Percentiles rank a stretch among this genome's conserved stretches.
phyloP scores from a whole-genome alignment of 2,888 invertebrate species.

The Urechis unicinctus region DNA sequence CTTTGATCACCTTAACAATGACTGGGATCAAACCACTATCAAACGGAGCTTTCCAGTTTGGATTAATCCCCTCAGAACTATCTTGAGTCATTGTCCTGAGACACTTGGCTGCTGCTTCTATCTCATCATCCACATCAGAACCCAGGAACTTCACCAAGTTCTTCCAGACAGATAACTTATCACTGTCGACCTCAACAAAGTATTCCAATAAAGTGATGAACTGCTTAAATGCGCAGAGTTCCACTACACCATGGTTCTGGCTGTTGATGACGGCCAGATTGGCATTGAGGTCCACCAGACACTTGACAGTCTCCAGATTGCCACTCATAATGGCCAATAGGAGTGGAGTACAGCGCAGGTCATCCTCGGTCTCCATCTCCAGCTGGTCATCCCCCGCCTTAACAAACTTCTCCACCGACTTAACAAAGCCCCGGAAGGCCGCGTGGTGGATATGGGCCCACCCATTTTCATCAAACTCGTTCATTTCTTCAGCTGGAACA shows the following conservation, averaged over 20 bases:
- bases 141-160: conserved; percentile 35
- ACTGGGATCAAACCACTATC: conserved; percentile 35
- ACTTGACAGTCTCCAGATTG: conserved; percentile 36
- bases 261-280: conserved; percentile 34
- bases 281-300: conserved; percentile 36
- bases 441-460: conserved; percentile 49
- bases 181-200: conserved; percentile 33
- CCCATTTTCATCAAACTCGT: conserved; percentile 42
- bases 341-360: conserved; percentile 41
- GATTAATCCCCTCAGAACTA: not conserved
- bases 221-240: conserved; percentile 39
- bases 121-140: conserved; percentile 40
- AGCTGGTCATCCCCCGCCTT: conserved; percentile 20
- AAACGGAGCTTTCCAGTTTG: conserved; percentile 33
- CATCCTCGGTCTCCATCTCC: conserved; percentile 44
- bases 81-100: conserved; percentile 29
- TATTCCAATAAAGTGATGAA: conserved; percentile 33
- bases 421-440: conserved; percentile 42
- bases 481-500: conserved; percentile 14
- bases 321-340: conserved; percentile 41
- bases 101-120: conserved; percentile 35
- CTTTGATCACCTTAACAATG: conserved; percentile 38
- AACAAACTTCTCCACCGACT: conserved; percentile 44
- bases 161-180: conserved; percentile 41
- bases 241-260: conserved; percentile 45